Base-by-base conservation (phyloP, 2,797 vertebrate species). In the Antennarius maculatus region DNA sequence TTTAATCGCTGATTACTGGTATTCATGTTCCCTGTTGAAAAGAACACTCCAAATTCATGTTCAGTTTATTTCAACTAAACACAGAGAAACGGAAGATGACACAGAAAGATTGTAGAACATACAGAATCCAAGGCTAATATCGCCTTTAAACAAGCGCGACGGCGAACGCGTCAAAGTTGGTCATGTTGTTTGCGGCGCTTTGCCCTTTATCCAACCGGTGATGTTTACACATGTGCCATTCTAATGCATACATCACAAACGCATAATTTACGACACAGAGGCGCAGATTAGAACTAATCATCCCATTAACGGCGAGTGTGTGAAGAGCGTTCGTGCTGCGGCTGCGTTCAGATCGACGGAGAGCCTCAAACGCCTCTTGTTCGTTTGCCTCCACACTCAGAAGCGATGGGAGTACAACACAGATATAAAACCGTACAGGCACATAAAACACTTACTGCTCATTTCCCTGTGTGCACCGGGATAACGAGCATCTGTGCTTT, bases 401-500 rank as follows among this genome's bases (percentile, higher is more conserved):
- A 74, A 41, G 54, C 47, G 39, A 39, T 55, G 67, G 74, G 68
- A 77, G 54, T 39, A 61, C 61, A 66, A 62, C 64, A 7, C 47
- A 6, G 55, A 57, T 67, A 69, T 86, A 80, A 90, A 86, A 85
- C 53, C 82, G 82, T 64, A 74, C 77, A 41, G 69, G 56, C 42
- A 11, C 75, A 79, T 87, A 74, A 86, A 88, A 85, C 68, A 73
- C 75, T 77, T 65, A 46, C 67, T 66, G 86, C 79, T 82, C 48
- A 70, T 86, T 86, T 84, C 81, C 77, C 66, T 49, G 63, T 51
- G 78, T 69, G 74, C 45, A 83, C 16, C 68, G 68, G 76, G 75
- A 77, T 88, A 90, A 90, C 77, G 86, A 92, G 89, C 89, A 88
- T 90, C 87, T 92, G 88, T 86, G 83, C 70, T 52, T 63, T 78